These are phyloP conservation scores for Netelia inedita DNA, from an alignment of 2,888 invertebrate species.

Conservation along the genomic window DNA sequence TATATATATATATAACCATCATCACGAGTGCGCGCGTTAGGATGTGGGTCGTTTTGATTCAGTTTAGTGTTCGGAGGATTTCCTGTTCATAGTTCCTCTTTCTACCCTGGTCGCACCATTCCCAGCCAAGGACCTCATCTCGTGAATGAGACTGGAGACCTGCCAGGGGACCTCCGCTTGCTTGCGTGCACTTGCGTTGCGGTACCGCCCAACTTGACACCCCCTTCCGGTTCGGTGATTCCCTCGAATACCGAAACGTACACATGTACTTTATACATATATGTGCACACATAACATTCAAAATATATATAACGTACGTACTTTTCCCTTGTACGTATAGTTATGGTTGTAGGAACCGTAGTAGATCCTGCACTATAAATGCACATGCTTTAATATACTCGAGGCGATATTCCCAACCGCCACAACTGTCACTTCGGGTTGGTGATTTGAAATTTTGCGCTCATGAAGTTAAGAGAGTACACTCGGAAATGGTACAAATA, in stretches of 20 bases:
- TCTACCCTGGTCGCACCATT: constrained; percentile 14
- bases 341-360: neutral
- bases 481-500: constrained; percentile 35
- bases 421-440: constrained; percentile 50
- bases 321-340: neutral
- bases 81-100: constrained; percentile 80
- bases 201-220: constrained; percentile 79
- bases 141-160: constrained; percentile 73
- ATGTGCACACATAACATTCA: neutral
- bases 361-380: neutral
- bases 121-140: constrained; percentile 60
- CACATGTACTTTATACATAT: constrained; percentile 5
- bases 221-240: constrained; percentile 82
- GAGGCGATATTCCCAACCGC: neutral
- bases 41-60: constrained; percentile 82
- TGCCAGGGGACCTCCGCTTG: constrained; percentile 39
- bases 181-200: constrained; percentile 79
- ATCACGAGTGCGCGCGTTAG: constrained; percentile 54
- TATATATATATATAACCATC: neutral
- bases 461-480: constrained; percentile 29
- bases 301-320: neutral
- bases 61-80: constrained; percentile 77
- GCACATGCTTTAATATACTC: neutral
- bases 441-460: constrained; percentile 30
- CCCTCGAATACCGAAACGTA: constrained; percentile 50